Percentiles rank a stretch among this genome's conserved stretches.
Conservation (phyloP, 2,888 invertebrate species). For the Psylliodes chrysocephalus region DNA sequence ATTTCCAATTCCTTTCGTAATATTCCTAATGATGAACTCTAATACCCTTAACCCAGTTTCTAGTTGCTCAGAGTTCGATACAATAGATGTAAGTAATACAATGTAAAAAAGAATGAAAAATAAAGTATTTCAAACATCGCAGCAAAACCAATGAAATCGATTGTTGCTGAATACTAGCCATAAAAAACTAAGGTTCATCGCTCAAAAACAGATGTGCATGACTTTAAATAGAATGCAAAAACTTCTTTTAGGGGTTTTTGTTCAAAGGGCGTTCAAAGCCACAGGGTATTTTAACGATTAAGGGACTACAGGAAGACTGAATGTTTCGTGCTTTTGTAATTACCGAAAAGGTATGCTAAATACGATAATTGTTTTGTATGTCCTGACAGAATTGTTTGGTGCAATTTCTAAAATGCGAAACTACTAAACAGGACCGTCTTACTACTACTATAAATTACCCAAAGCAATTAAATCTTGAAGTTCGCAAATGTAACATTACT, state of each 20-base stretch:
- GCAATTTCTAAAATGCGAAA: not conserved
- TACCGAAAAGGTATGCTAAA: slow-evolving; percentile 17
- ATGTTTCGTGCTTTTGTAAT: slow-evolving; percentile 22
- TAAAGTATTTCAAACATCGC: too few relatives aligned
- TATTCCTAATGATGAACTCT: not conserved
- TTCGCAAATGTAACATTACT: not conserved
- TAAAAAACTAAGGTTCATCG: slow-evolving; percentile 2
- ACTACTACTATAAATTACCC: not conserved
- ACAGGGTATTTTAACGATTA: slow-evolving; percentile 28
- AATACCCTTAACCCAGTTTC: not conserved
- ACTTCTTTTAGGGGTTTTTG: slow-evolving; percentile 24
- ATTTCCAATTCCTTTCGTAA: not conserved
- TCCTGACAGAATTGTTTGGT: slow-evolving; percentile 8
- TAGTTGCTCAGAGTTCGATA: not conserved
- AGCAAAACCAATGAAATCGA: too few relatives aligned
- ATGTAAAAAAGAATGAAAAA: too few relatives aligned
- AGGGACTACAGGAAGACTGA: slow-evolving; percentile 18
- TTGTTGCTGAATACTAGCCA: not conserved
- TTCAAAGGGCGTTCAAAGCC: slow-evolving; percentile 33
- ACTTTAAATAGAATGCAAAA: slow-evolving; percentile 28
- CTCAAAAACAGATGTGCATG: slow-evolving; percentile 24
- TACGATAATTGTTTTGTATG: slow-evolving; percentile 24
- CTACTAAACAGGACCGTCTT: not conserved
- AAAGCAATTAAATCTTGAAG: not conserved
- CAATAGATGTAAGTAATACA: not conserved